Conservation (phyloP, 2,797 vertebrate genomes). For the Smutsia temminckii region DNA sequence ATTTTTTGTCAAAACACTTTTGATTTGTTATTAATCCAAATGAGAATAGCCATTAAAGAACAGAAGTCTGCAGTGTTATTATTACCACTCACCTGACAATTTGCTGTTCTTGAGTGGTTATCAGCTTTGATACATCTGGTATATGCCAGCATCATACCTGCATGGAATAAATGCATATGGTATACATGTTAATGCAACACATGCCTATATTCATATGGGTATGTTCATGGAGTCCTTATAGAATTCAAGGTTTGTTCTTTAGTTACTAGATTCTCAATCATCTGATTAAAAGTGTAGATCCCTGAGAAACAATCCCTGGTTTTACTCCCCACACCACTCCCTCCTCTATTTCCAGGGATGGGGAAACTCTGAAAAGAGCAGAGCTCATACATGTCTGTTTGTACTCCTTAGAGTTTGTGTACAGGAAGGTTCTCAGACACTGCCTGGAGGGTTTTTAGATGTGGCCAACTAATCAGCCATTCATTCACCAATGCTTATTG, state of each 20-base stretch:
- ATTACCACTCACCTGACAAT: neutral
- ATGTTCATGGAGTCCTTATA: neutral
- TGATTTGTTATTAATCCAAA: neutral
- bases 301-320: neutral
- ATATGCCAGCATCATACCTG: neutral
- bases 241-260: neutral
- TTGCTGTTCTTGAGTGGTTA: neutral
- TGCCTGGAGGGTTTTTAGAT: neutral
- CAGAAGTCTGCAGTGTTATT: neutral
- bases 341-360: neutral
- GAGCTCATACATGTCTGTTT: neutral
- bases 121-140: neutral
- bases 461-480: neutral
- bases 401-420: neutral
- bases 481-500: neutral
- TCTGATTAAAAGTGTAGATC: neutral
- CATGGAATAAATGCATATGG: neutral
- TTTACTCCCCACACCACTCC: neutral
- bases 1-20: slow-evolving; percentile 29
- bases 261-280: neutral
- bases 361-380: neutral
- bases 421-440: neutral
- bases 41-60: neutral
- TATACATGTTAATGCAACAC: neutral
- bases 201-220: neutral